Conservation (phyloP, 2,797 vertebrate species). For the Acrossocheilus wenchowensis region DNA sequence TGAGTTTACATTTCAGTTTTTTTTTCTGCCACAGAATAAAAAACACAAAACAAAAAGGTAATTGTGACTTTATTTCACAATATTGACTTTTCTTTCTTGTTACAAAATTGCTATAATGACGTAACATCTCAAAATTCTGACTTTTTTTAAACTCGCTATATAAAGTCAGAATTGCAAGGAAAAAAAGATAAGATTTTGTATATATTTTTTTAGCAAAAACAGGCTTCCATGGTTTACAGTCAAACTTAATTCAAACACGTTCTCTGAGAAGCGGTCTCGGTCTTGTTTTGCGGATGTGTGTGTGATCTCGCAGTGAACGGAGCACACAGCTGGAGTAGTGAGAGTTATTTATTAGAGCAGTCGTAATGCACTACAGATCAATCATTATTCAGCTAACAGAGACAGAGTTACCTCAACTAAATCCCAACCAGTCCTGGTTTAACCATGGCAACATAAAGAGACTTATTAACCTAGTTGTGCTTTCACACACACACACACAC, state of each 20-base stretch:
- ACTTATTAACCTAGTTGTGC: neutral
- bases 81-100: neutral
- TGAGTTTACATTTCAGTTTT: neutral
- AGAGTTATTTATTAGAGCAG: slow-evolving; percentile 63
- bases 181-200: neutral
- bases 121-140: neutral
- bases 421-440: neutral
- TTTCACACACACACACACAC: neutral
- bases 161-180: neutral
- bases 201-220: neutral
- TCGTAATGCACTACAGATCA: slow-evolving; percentile 45
- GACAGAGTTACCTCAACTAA: slow-evolving; percentile 20
- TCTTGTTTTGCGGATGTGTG: neutral
- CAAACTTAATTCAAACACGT: neutral
- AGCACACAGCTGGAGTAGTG: slow-evolving; percentile 42
- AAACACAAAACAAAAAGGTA: neutral
- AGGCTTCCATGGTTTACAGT: neutral
- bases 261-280: too few relatives aligned
- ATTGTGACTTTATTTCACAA: neutral
- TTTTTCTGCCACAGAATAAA: too few relatives aligned
- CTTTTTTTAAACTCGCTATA: neutral
- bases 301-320: neutral
- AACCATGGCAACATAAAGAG: slow-evolving; percentile 1
- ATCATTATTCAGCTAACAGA: slow-evolving; percentile 27
- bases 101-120: neutral